Base-by-base conservation (phyloP, 2,888 invertebrate genomes). In the Oxytorus armatus region DNA sequence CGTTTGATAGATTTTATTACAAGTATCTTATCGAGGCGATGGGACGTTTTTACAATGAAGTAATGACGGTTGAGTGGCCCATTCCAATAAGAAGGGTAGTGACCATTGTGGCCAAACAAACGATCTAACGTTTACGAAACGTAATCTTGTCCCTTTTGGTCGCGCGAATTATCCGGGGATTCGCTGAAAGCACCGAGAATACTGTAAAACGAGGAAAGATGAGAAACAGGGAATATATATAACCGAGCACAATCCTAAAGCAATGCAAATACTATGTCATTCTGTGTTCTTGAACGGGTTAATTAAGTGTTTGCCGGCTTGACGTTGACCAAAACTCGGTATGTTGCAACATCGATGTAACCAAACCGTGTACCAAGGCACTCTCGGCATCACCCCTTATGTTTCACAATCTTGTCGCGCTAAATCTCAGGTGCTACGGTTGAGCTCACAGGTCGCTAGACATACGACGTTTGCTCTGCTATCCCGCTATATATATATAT, bases 241-340 rank as follows among this genome's bases (percentile, higher is more conserved):
- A n/a, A n/a, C n/a, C n/a, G n/a, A n/a, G n/a, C n/a, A n/a, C n/a
- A 79, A 77, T 55, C 51, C 66, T 75, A 72, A 77, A 25, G 42
- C 55, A 77, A 82, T 82, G 78, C 75, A 79, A 77, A 66, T 66
- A 75, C 76, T 82, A 84, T 83, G 85, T 84, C 82, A 82, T 82
- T 85, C 76, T 44, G 79, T 77, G 79, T 84, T 82, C 83, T 86
- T 84, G 87, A 87, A 85, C n/a, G 89, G 85, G 86, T 87, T 89
- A 89, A 89, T 89, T 88, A 88, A 88, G 87, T 86, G 86, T 87
- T 87, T 87, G 88, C 85, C 84, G 83, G 83, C 82, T 81, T 83
- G 84, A 85, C 85, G 81, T 84, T 68, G 85, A 85, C 75, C 83
- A 79, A 83, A 73, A 81, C 83, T 83, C 79, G 85, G n/a, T n/a